Evolutionary conservation across 1,140 invertebrate genomes (phyloP).

Genomic region (Pogonomyrmex barbatus): DNA sequence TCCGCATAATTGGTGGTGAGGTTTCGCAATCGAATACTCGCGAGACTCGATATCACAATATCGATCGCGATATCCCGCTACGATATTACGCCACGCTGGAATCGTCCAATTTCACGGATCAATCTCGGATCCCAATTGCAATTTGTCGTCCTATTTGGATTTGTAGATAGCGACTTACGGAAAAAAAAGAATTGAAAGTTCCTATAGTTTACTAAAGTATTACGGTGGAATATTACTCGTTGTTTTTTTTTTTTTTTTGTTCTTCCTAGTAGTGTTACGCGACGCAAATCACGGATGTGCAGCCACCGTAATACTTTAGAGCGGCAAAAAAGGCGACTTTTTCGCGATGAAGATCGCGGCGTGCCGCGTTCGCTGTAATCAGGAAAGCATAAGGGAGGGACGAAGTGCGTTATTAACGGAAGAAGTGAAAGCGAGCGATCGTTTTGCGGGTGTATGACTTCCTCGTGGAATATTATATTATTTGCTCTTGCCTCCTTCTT

Average conservation of each 20-base stretch:
- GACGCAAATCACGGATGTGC: neutral
- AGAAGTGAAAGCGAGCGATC: constrained; percentile 65
- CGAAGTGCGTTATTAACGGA: constrained; percentile 36
- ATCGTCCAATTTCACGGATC: constrained; percentile 20
- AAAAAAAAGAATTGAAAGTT: neutral
- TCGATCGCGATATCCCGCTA: constrained; percentile 16
- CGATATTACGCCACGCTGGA: constrained; percentile 17
- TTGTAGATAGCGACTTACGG: neutral
- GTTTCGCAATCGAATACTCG: constrained; percentile 32
- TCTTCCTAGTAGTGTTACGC: neutral
- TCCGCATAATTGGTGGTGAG: constrained; percentile 32
- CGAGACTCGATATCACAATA: constrained; percentile 28
- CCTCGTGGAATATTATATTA: constrained; percentile 47
- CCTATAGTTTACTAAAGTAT: no score
- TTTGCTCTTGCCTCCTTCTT: constrained; percentile 1
- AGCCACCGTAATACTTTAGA: neutral
- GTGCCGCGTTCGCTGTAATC: constrained; percentile 32
- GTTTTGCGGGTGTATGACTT: constrained; percentile 44
- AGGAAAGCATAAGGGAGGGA: constrained; percentile 17
- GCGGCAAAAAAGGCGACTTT: neutral
- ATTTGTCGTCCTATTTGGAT: neutral
- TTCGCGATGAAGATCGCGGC: constrained; percentile 10
- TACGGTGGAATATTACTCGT: no score
- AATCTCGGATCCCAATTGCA: constrained; percentile 34
- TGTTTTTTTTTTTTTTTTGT: neutral